These are phyloP conservation scores for Ennomos erosarius DNA, from an alignment of 2,888 invertebrate genomes.

Conservation along the genomic window DNA sequence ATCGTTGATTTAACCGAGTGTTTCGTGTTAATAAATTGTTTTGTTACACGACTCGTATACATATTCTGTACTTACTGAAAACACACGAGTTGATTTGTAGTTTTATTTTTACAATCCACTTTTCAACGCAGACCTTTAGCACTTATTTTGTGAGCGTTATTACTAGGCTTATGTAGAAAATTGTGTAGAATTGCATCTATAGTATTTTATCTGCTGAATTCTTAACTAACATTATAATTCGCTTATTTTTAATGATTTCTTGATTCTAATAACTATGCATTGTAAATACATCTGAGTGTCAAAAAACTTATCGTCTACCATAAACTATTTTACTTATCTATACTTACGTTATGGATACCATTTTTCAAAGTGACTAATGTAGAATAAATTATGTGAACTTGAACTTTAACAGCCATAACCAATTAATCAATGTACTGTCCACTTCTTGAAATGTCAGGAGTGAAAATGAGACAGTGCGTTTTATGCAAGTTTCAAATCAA, in stretches of 20 bases:
- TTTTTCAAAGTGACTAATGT: too few species aligned
- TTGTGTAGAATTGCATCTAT: conserved; percentile 7
- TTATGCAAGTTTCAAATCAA: too few species aligned
- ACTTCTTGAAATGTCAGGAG: too few species aligned
- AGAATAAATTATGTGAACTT: too few species aligned
- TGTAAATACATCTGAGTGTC: conserved; percentile 5
- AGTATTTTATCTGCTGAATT: conserved; percentile 12
- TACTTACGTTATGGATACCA: too few species aligned
- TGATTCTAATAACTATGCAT: conserved; percentile 3
- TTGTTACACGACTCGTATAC: conserved; percentile 40
- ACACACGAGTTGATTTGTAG: conserved; percentile 6
- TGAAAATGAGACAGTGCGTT: too few species aligned
- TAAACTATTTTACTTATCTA: not conserved
- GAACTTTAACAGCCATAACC: too few species aligned
- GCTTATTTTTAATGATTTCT: conserved; percentile 10
- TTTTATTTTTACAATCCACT: conserved; percentile 31
- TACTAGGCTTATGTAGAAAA: not conserved
- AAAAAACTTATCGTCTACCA: conserved; percentile 2
- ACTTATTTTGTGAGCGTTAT: conserved; percentile 2
- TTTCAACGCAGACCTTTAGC: conserved; percentile 16
- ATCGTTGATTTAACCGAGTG: conserved; percentile 25
- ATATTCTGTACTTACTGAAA: conserved; percentile 18
- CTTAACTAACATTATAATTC: conserved; percentile 3
- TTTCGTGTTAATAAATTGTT: conserved; percentile 32
- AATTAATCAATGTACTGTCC: too few species aligned